phyloP scores from a whole-genome alignment of 2,113 vertebrate genomes.

The Rattus rattus region DNA sequence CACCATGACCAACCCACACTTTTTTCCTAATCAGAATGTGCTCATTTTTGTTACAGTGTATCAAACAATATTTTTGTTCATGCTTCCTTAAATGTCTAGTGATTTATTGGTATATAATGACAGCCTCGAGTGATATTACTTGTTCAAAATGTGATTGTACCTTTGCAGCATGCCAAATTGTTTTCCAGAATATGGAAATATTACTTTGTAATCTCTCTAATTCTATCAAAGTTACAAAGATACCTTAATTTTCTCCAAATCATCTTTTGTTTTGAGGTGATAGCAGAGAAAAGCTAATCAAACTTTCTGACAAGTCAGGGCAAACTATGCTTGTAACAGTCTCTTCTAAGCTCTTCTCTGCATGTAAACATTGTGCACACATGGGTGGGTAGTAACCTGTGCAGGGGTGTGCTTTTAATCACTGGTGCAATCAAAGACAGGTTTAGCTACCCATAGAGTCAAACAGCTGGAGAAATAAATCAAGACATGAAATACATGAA shows the following conservation, averaged over 20 bases:
- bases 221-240: constrained; percentile 35
- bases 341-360: background rate
- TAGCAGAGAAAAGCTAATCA: background rate
- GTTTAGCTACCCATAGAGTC: background rate
- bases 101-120: background rate
- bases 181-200: constrained; percentile 14
- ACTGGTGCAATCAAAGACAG: background rate
- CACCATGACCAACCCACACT: background rate
- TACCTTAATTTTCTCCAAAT: constrained; percentile 15
- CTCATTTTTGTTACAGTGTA: background rate
- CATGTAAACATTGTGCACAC: no score
- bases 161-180: background rate
- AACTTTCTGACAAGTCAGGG: background rate
- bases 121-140: background rate
- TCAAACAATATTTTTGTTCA: background rate
- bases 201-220: background rate
- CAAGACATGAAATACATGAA: background rate
- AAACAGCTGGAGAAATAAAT: background rate
- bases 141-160: constrained; percentile 14
- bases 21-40: background rate
- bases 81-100: background rate
- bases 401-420: background rate
- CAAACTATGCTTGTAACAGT: background rate
- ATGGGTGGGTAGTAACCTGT: background rate
- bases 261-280: constrained; percentile 18